Conservation (phyloP, 2,113 vertebrate genomes). For the Emydocephalus ijimae region DNA sequence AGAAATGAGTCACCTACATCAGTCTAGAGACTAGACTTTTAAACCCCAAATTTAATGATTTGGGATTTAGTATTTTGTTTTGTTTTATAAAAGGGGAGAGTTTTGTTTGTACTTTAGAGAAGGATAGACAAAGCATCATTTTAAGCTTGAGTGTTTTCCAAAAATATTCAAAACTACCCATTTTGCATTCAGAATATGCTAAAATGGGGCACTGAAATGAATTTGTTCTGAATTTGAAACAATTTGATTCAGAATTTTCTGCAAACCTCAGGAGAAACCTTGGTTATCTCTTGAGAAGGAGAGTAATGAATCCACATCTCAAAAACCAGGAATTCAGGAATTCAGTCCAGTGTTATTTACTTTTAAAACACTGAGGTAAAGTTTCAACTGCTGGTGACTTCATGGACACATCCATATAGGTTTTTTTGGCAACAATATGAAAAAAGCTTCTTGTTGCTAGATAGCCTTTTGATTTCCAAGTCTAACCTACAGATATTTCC, state of each 20-base stretch:
- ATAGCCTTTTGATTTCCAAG: not conserved
- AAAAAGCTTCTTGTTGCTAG: not conserved
- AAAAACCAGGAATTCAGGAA: not conserved
- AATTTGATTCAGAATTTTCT: not conserved
- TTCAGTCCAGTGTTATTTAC: not conserved
- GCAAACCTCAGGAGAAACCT: not conserved
- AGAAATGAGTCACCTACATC: not conserved
- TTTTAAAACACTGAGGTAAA: not conserved
- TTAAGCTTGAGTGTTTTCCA: not conserved
- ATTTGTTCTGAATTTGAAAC: not conserved
- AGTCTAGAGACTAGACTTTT: not conserved
- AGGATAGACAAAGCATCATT: not conserved
- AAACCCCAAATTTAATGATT: not conserved
- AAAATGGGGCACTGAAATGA: not conserved
- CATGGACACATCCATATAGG: not conserved
- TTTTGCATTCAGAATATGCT: not conserved
- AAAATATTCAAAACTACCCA: not conserved
- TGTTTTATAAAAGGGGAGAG: not conserved
- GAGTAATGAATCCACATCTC: not conserved
- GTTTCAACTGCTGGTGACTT: not conserved
- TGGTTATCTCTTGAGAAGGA: not conserved
- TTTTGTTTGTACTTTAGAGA: not conserved
- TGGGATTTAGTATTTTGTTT: not conserved
- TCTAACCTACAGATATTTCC: not conserved
- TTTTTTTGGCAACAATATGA: not conserved